phyloP scores from a whole-genome alignment of 2,113 vertebrate genomes.

The Sapayoa aenigma region DNA sequence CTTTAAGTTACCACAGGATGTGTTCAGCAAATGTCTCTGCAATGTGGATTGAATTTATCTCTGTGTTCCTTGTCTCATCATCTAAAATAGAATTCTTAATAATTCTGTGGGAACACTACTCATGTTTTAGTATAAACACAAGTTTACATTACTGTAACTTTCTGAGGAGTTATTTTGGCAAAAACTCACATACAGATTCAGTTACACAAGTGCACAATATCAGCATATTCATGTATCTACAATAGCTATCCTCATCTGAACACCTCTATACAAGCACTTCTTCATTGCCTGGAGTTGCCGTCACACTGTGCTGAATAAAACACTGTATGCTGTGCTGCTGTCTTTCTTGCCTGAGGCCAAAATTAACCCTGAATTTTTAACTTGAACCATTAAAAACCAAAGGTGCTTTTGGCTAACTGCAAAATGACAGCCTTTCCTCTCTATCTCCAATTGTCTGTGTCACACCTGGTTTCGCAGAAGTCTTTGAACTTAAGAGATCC shows the following conservation, averaged over 20 bases:
- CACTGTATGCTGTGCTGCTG: not conserved
- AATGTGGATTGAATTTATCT: not conserved
- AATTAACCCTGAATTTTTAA: constrained; percentile 17
- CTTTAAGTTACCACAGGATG: not conserved
- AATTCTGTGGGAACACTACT: not conserved
- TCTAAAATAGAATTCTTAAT: not conserved
- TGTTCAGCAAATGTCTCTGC: not conserved
- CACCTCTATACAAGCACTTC: not conserved
- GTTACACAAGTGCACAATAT: not conserved
- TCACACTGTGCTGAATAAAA: not conserved
- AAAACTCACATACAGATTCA: not conserved
- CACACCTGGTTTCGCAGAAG: not conserved
- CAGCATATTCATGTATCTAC: not conserved
- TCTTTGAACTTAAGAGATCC: not conserved
- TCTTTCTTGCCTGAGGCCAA: not conserved
- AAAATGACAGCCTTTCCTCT: not conserved
- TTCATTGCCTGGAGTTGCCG: not conserved
- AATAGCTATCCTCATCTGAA: not conserved
- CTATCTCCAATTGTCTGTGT: not conserved
- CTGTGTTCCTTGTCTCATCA: not conserved
- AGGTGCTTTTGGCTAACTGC: not conserved
- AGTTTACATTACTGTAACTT: not conserved
- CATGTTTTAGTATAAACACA: not conserved
- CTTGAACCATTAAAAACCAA: not conserved
- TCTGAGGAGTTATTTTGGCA: not conserved